Base-by-base conservation (phyloP, 2,888 invertebrate species). In the Xestia sexstrigata region DNA sequence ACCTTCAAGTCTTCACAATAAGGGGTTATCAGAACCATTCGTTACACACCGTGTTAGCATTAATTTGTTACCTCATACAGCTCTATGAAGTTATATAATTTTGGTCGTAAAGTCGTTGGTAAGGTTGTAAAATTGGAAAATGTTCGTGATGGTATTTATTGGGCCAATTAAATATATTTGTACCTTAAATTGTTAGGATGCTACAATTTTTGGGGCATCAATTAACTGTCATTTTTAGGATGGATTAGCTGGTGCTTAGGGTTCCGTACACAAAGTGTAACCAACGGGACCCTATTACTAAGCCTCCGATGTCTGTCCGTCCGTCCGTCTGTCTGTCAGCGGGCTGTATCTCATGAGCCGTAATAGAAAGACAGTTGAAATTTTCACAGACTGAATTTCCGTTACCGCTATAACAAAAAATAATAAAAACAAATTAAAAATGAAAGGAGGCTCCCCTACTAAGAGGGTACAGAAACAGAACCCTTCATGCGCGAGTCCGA, bases 21-120 rank as follows among this genome's bases (percentile, higher is more conserved):
- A 79, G 60, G 67, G 76, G 77, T 68, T 55, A 82, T 86, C 78
- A 86, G 69, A 52, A 45, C 70, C 67, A 86, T 86, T 86, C 77
- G 86, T 70, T 45, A 86, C 79, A 79, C 76, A 69, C 62, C 47
- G 66, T 52, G 60, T 72, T 71, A 30, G 63, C 81, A 76, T 52
- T 73, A 82, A 76, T 75, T 76, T 84, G 79, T 79, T 79, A 78
- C 74, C 45, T 63, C 68, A 82, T 68, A 76, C 52, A 23, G 42
- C 39, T 69, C 39, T 58, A 42, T 30, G 45, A 55, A 6, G 15
- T 35, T 35, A 23, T 74, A 78, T 39, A 39, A 70, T 35, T 73
- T 60, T 42, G n/a, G 58, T 63, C 74, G 23, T 76, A 66, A 75
- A 67, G 23, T 74, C 83, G 74, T 78, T 80, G 69, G 52, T 77